These are phyloP conservation scores for Watsonalla cultraria DNA, from an alignment of 2,888 invertebrate species.

Conservation along the genomic window DNA sequence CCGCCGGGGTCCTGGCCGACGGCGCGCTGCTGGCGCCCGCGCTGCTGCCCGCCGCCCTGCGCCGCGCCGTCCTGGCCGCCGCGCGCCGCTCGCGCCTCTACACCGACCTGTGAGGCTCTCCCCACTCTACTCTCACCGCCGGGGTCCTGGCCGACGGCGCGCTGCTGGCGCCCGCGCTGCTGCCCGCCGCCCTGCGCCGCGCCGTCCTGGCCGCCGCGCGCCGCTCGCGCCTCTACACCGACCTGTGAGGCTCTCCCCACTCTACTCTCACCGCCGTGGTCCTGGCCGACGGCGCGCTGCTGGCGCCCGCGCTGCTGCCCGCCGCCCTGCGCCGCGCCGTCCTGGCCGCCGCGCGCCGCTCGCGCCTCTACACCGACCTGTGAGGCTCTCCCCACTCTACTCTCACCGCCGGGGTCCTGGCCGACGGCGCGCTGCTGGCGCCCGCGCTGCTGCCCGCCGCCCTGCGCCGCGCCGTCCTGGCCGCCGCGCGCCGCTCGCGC, in stretches of 20 bases:
- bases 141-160: constrained; percentile 32
- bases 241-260: constrained; percentile 37
- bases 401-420: constrained; percentile 18
- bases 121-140: constrained; percentile 8
- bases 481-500: constrained; percentile 26
- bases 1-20: constrained; percentile 63
- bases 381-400: constrained; percentile 18
- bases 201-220: constrained; percentile 82
- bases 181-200: constrained; percentile 77
- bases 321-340: constrained; percentile 85
- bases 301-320: constrained; percentile 72
- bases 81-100: constrained; percentile 32
- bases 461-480: constrained; percentile 89
- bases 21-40: constrained; percentile 84
- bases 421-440: constrained; percentile 79
- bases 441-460: constrained; percentile 39
- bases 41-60: constrained; percentile 44
- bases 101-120: constrained; percentile 46
- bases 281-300: constrained; percentile 63
- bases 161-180: constrained; percentile 79
- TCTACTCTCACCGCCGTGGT: constrained; percentile 11
- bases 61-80: constrained; percentile 88
- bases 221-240: constrained; percentile 35
- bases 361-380: constrained; percentile 42
- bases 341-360: constrained; percentile 62